phyloP scores from a whole-genome alignment of 2,888 invertebrate genomes.

The Caenorhabditis sp. region DNA sequence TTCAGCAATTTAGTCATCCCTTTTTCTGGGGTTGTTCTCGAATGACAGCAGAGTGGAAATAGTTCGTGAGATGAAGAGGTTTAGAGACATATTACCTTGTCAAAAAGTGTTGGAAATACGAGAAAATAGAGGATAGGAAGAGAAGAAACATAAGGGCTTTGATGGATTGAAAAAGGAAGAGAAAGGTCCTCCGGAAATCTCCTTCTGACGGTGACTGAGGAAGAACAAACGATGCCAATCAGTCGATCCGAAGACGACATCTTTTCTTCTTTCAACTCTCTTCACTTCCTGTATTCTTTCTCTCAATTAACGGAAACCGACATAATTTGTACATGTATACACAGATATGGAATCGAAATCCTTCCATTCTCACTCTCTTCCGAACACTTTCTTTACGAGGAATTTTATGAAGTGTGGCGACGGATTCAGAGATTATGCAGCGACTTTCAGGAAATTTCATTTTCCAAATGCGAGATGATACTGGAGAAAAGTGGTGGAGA shows the following conservation, averaged over 20 bases:
- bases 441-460: slow-evolving; percentile 1
- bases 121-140: slow-evolving; percentile 20
- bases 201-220: slow-evolving; percentile 42
- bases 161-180: slow-evolving; percentile 27
- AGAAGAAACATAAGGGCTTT: slow-evolving; percentile 19
- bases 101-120: slow-evolving; percentile 58
- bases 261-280: slow-evolving; percentile 26
- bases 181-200: slow-evolving; percentile 50
- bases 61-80: slow-evolving; percentile 22
- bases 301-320: slow-evolving; percentile 58
- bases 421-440: slow-evolving; percentile 17
- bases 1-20: slow-evolving; percentile 58
- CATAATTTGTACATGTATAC: slow-evolving; percentile 61
- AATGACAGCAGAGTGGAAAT: slow-evolving; percentile 46
- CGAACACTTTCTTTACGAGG: slow-evolving; percentile 43
- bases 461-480: background rate
- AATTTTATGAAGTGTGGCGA: slow-evolving; percentile 46
- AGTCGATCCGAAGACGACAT: slow-evolving; percentile 30
- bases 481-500: background rate
- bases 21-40: slow-evolving; percentile 51
- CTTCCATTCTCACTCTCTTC: slow-evolving; percentile 46
- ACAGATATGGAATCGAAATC: slow-evolving; percentile 52
- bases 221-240: slow-evolving; percentile 62
- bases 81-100: slow-evolving; percentile 58
- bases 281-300: slow-evolving; percentile 15